Percentiles rank a stretch among this genome's conserved stretches.
These are phyloP conservation scores for Lasiommata megera DNA, from an alignment of 2,888 invertebrate species.

Conservation along the genomic window DNA sequence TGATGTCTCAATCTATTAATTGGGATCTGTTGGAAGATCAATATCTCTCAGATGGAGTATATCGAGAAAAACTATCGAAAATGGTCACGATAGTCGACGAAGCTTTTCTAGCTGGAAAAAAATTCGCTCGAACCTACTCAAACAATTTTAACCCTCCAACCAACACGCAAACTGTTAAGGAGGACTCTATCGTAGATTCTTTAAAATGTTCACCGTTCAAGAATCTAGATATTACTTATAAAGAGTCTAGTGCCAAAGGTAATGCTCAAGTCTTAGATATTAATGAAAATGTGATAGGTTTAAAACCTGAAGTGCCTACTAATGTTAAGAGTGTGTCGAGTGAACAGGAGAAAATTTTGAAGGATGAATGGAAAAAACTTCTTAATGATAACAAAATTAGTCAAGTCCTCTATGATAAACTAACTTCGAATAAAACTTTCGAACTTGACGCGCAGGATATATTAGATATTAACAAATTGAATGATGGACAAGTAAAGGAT, in stretches of 20 bases:
- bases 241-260: slow-evolving; percentile 40
- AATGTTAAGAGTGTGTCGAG: slow-evolving; percentile 33
- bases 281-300: slow-evolving; percentile 43
- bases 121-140: slow-evolving; percentile 85
- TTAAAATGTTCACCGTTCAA: slow-evolving; percentile 27
- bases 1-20: slow-evolving; percentile 96
- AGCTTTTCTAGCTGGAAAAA: slow-evolving; percentile 86
- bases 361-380: slow-evolving; percentile 53
- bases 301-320: slow-evolving; percentile 45
- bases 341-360: slow-evolving; percentile 45
- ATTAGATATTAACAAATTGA: slow-evolving; percentile 69
- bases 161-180: slow-evolving; percentile 20
- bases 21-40: slow-evolving; percentile 96
- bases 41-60: slow-evolving; percentile 90
- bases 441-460: slow-evolving; percentile 72
- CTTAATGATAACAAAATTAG: slow-evolving; percentile 66
- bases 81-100: slow-evolving; percentile 91
- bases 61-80: slow-evolving; percentile 91
- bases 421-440: slow-evolving; percentile 67
- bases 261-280: slow-evolving; percentile 40
- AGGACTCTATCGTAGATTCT: slow-evolving; percentile 19
- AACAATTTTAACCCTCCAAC: slow-evolving; percentile 38
- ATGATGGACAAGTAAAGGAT: slow-evolving; percentile 55
- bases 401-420: slow-evolving; percentile 60
- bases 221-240: slow-evolving; percentile 57